A percentile compares a stretch with the other conserved stretches of the same genome.
These are phyloP conservation scores for Calvadosia cruxmelitensis DNA, from an alignment of 30 jellyfish, hydroid and myxozoan species.

Conservation along the genomic window DNA sequence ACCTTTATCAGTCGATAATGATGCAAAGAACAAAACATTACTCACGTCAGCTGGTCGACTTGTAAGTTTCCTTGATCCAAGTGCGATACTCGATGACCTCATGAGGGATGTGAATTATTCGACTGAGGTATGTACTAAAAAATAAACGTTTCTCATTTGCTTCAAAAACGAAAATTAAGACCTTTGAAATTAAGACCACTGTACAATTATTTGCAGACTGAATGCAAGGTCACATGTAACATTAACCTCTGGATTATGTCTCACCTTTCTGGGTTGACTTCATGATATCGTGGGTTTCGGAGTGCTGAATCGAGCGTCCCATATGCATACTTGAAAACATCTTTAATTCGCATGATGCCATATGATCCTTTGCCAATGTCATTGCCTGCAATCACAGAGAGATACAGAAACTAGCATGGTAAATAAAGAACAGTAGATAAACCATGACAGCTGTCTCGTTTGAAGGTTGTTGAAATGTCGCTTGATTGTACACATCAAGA, in stretches of 20 bases:
- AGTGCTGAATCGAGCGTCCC: constrained; percentile 62
- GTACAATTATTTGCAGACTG: no score
- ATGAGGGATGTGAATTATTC: constrained; percentile 61
- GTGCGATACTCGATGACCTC: constrained; percentile 55
- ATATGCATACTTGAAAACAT: constrained; percentile 80
- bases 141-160: no score
- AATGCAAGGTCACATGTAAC: background rate
- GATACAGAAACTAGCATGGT: background rate
- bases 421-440: no score
- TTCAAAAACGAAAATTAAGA: no score
- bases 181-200: no score
- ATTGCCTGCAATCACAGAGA: constrained; percentile 13
- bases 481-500: no score
- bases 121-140: constrained; percentile 78
- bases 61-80: constrained; percentile 48
- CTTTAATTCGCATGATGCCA: constrained; percentile 86
- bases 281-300: constrained; percentile 55
- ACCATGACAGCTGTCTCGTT: no score
- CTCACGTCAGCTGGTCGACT: background rate
- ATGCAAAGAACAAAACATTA: no score
- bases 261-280: constrained; percentile 79
- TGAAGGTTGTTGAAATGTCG: no score
- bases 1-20: no score
- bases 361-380: constrained; percentile 91
- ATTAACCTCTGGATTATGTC: background rate